A percentile compares a stretch with the other conserved stretches of the same genome.
Conservation (phyloP, 2,797 vertebrate species). For the Selene dorsalis region DNA sequence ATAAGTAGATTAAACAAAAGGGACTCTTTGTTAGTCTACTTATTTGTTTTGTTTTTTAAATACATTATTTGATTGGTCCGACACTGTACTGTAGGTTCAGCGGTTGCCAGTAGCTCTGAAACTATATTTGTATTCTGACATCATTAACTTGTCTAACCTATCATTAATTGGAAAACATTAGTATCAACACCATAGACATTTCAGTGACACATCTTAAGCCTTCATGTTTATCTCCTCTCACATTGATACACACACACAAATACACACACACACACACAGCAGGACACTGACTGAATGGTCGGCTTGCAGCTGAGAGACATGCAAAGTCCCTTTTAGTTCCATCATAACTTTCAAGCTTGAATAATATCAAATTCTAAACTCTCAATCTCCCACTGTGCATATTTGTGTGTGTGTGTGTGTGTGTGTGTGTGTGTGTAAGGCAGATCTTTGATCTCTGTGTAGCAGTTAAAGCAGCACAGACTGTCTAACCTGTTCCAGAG, state of each 20-base stretch:
- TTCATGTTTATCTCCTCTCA: conserved; percentile 4
- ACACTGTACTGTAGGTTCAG: not conserved
- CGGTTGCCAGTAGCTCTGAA: not conserved
- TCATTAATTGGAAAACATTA: conserved; percentile 3
- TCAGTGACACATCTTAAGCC: not conserved
- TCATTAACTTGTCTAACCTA: conserved; percentile 13
- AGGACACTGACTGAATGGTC: conserved; percentile 37
- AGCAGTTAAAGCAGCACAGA: conserved; percentile 36
- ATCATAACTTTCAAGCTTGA: conserved; percentile 45
- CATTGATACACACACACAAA: conserved; percentile 2
- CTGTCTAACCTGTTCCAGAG: conserved; percentile 28
- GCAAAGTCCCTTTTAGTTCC: conserved; percentile 41
- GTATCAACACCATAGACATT: conserved; percentile 11
- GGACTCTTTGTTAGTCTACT: not conserved
- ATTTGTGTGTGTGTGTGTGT: conserved; percentile 22
- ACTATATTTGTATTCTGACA: conserved; percentile 19
- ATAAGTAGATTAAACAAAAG: too few relatives aligned
- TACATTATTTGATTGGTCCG: not conserved
- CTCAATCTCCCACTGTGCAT: conserved; percentile 24
- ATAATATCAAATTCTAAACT: conserved; percentile 36
- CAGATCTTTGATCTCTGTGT: conserved; percentile 52
- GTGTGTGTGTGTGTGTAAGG: not conserved
- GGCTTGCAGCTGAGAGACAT: conserved; percentile 28
- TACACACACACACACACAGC: conserved; percentile 27
- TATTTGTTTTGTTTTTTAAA: not conserved